Conservation (phyloP, 2,797 vertebrate species). For the Enteromius fasciolatus region DNA sequence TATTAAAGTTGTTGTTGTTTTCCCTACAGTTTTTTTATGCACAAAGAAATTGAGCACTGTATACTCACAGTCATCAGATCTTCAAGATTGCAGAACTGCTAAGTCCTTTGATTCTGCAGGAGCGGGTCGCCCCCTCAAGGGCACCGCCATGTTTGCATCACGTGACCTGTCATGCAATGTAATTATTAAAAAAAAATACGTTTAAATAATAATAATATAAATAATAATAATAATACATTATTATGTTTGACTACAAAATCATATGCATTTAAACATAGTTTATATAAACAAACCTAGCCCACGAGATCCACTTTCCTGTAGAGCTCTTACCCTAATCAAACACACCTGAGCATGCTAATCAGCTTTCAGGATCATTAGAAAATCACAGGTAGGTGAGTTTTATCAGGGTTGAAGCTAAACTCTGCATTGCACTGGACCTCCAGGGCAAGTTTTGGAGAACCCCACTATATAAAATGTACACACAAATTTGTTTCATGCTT, state of each 20-base stretch:
- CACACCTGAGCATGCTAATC: too few species aligned
- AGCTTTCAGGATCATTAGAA: too few species aligned
- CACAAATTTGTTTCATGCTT: not conserved
- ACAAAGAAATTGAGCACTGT: not conserved
- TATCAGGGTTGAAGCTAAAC: too few species aligned
- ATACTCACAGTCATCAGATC: not conserved
- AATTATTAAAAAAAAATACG: not conserved
- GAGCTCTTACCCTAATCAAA: too few species aligned
- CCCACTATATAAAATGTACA: too few species aligned
- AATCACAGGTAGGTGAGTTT: too few species aligned
- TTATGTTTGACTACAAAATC: not conserved
- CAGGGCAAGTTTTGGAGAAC: too few species aligned
- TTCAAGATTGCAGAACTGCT: not conserved
- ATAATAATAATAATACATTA: too few species aligned
- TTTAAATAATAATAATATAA: not conserved
- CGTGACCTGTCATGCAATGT: not conserved
- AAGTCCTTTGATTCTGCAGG: not conserved
- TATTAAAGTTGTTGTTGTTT: not conserved
- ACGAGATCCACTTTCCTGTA: too few species aligned
- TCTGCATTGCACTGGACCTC: too few species aligned
- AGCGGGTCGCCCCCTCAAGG: constrained; percentile 12
- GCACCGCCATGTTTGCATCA: constrained; percentile 15
- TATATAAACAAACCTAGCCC: not conserved
- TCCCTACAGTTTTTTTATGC: not conserved
- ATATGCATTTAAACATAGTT: not conserved